Base-by-base conservation (phyloP, 2,113 vertebrate species). In the Calypte anna region DNA sequence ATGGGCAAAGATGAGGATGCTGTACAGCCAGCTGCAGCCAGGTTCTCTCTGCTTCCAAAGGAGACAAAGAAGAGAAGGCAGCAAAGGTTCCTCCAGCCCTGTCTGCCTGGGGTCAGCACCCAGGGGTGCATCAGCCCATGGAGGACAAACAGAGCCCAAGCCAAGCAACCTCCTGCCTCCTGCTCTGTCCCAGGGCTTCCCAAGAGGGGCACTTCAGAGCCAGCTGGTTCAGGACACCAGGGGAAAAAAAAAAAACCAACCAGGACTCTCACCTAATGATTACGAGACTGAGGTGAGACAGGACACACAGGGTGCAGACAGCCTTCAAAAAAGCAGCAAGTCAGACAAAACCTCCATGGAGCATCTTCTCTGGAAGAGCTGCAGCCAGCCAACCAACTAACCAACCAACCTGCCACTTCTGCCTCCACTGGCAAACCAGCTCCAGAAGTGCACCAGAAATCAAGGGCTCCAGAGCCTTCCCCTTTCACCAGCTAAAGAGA, bases 41-140 rank as follows among this genome's bases (percentile, higher is more conserved):
- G 21, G 27, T 63, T 91, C 84, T 72, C 67, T 73, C 86, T 87
- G 86, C 94, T 94, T 82, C n/a, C 50, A 38, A 61, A 50, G 24
- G 44, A 7, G 50, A 30, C 1, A 22, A 63, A 40, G 86, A 19
- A 53, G 33, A 43, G 76, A 55, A 82, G 61, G 82, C 31, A 38
- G 66, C 24, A 40, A 57, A 90, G 74, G 48, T 59, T 55, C 54
- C 64, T n/a, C 48, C 70, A 73, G 36, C 58, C 62, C 55, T 25
- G 69, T 64, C 54, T 30, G 31, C 28, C 53, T 3, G 7, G 43
- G 33, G n/a, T 46, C 48, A 33, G 51, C 14, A 22, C 11, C 10
- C 36, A 22, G 22, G 33, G 43, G 12, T 18, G 54, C 64, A 33
- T 64, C 63, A 63, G 64, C 17, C 30, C 31, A 16, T 0, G 0